phyloP scores from a whole-genome alignment of 2,888 invertebrate genomes.

The Aromia moschata region DNA sequence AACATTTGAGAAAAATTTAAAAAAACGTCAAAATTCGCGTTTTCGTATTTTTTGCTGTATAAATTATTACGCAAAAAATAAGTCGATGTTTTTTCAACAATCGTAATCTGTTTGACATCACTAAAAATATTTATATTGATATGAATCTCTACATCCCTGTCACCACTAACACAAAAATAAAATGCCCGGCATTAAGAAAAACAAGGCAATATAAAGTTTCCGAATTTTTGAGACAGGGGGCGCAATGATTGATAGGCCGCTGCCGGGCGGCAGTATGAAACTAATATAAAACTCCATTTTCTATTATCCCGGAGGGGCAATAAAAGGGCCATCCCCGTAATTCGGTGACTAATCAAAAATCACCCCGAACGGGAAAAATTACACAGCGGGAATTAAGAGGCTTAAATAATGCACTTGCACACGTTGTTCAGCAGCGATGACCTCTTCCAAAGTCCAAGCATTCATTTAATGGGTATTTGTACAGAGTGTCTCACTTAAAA shows the following conservation, averaged over 20 bases:
- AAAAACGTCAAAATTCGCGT: too few species aligned
- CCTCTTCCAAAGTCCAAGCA: too few species aligned
- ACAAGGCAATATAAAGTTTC: not conserved
- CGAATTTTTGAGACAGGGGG: not conserved
- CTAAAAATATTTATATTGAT: too few species aligned
- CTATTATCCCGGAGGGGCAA: constrained; percentile 40
- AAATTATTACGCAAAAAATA: too few species aligned
- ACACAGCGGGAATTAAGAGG: constrained; percentile 26
- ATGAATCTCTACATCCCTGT: too few species aligned
- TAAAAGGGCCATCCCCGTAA: constrained; percentile 34
- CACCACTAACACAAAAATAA: too few species aligned
- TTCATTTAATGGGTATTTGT: too few species aligned
- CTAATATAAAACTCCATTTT: constrained; percentile 43
- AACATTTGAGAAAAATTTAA: too few species aligned
- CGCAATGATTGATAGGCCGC: constrained; percentile 34
- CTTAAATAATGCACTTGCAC: constrained; percentile 22
- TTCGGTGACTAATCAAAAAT: constrained; percentile 42
- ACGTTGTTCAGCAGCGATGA: too few species aligned
- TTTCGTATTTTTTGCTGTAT: not conserved
- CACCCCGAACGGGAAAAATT: constrained; percentile 28
- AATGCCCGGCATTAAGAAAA: not conserved
- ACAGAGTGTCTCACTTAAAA: too few species aligned
- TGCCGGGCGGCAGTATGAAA: constrained; percentile 28
- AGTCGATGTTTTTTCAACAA: too few species aligned
- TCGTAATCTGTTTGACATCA: too few species aligned